phyloP scores from a whole-genome alignment of 2,113 vertebrate species.

The Nyctibius bracteatus region DNA sequence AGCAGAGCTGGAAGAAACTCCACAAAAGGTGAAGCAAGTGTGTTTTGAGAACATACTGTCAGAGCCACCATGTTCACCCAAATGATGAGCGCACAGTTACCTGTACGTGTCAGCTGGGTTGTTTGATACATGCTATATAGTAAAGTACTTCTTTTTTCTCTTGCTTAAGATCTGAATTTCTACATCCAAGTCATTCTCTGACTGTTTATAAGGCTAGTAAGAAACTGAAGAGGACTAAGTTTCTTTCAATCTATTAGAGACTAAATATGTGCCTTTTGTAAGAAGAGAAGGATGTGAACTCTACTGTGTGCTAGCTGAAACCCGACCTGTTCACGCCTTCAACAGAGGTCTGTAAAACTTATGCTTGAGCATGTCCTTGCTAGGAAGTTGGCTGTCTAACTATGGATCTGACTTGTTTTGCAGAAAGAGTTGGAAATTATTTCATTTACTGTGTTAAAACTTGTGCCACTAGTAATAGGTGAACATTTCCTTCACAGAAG shows the following conservation, averaged over 20 bases:
- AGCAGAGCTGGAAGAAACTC: background rate
- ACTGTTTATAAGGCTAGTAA: background rate
- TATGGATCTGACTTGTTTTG: background rate
- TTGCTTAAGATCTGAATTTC: background rate
- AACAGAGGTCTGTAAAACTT: background rate
- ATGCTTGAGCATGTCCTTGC: background rate
- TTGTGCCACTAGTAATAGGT: background rate
- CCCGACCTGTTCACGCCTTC: fast-evolving
- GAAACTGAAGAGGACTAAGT: background rate
- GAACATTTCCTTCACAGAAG: background rate
- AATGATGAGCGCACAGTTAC: fast-evolving
- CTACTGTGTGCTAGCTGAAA: background rate
- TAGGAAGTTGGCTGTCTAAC: background rate
- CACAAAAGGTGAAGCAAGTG: background rate
- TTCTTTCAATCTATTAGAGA: background rate
- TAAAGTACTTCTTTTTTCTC: background rate
- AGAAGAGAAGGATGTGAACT: background rate
- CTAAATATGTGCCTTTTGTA: background rate
- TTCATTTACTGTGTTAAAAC: background rate
- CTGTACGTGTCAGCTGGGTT: background rate
- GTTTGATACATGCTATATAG: background rate
- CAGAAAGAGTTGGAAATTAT: background rate
- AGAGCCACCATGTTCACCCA: background rate
- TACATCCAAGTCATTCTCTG: background rate
- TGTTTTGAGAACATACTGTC: background rate